Evolutionary conservation across 2,113 vertebrate genomes (phyloP).

Genomic region (Sapayoa aenigma): DNA sequence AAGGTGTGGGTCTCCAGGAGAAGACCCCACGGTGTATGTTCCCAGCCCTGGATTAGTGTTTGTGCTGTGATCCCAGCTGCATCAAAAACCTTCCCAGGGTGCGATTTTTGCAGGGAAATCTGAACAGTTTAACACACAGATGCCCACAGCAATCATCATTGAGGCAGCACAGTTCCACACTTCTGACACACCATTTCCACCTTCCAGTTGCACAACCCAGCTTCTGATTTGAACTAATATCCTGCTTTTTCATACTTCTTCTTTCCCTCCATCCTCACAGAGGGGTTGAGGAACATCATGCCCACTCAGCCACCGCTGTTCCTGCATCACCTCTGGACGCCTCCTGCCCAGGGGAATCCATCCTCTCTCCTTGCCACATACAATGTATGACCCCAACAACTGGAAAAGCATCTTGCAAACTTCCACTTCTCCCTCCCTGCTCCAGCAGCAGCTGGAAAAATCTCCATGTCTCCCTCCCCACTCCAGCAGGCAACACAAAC

Average conservation of each 20-base stretch:
- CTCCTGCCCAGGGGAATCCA: fast-evolving
- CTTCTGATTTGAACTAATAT: background rate
- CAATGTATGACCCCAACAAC: background rate
- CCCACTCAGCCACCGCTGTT: background rate
- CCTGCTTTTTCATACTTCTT: background rate
- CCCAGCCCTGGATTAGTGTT: background rate
- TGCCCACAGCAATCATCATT: fast-evolving
- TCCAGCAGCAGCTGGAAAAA: background rate
- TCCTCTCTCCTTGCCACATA: background rate
- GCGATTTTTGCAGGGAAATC: background rate
- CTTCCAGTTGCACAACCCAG: too few relatives aligned
- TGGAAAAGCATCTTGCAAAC: background rate
- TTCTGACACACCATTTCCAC: background rate
- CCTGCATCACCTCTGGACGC: background rate
- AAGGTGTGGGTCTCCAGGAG: background rate
- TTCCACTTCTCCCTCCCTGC: background rate
- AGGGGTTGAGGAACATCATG: fast-evolving
- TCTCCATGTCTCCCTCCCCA: fast-evolving
- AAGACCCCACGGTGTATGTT: fast-evolving
- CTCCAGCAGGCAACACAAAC: fast-evolving
- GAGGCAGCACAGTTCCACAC: background rate
- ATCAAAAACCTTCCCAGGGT: background rate
- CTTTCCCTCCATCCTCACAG: background rate
- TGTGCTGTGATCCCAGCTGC: fast-evolving
- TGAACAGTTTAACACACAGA: background rate